Percentiles rank a stretch among this genome's conserved stretches.
Conservation (phyloP, 2,797 vertebrate genomes). For the Spinibarbus caldwelli region DNA sequence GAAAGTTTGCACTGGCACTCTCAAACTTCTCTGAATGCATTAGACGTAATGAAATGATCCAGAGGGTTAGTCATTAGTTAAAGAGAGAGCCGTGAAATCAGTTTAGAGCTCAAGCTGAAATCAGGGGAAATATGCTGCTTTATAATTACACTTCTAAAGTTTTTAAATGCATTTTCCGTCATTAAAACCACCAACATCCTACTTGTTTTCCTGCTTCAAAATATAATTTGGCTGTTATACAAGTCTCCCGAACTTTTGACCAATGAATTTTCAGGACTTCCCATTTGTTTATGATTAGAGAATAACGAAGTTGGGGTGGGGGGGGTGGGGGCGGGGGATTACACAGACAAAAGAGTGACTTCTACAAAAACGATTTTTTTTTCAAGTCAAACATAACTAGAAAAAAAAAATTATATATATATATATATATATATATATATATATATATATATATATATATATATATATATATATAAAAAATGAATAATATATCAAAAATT, state of each 20-base stretch:
- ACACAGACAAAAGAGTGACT: background rate
- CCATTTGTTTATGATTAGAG: background rate
- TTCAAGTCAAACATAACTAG: background rate
- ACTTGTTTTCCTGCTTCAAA: background rate
- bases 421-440: background rate
- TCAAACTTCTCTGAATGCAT: constrained; percentile 8
- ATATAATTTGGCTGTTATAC: background rate
- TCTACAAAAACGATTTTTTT: background rate
- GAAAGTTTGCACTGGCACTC: background rate
- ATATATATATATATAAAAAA: background rate
- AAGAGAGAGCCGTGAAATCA: constrained; percentile 1
- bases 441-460: background rate
- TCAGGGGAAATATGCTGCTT: constrained; percentile 22
- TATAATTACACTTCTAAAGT: constrained; percentile 19
- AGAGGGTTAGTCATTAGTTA: constrained; percentile 16
- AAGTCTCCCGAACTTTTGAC: background rate
- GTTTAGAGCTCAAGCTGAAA: background rate
- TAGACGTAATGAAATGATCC: constrained; percentile 31
- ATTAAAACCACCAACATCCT: background rate
- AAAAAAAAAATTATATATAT: no score
- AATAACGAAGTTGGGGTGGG: no score
- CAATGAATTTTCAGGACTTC: background rate
- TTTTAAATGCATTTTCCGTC: background rate
- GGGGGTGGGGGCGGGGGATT: no score
- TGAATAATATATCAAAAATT: background rate